A percentile compares a stretch with the other conserved stretches of the same genome.
phyloP scores from a whole-genome alignment of 92 coral and sea anemone genomes.

The Actinernus sp. region DNA sequence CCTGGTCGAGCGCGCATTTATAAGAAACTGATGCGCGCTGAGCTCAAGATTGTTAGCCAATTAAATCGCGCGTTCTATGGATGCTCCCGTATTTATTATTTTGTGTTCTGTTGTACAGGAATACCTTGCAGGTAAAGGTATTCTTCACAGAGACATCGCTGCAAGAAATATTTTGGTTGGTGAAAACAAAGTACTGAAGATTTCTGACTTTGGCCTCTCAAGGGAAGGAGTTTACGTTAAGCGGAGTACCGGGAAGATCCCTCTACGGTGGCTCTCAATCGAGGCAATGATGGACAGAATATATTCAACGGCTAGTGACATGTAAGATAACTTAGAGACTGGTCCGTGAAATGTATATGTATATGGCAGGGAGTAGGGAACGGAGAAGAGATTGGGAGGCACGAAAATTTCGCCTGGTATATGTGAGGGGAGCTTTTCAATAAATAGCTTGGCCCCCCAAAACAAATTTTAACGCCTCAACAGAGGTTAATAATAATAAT shows the following conservation, averaged over 20 bases:
- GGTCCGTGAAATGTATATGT: too few species aligned
- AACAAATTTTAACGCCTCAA: too few species aligned
- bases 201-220: constrained; percentile 96
- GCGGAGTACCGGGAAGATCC: constrained; percentile 92
- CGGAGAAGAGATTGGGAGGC: too few species aligned
- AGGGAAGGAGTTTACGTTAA: constrained; percentile 94
- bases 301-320: constrained; percentile 92
- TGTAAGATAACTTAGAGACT: constrained; percentile 57
- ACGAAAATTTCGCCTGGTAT: too few species aligned
- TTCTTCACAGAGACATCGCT: constrained; percentile 94
- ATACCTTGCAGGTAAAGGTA: constrained; percentile 81
- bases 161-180: constrained; percentile 97
- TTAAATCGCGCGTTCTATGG: too few species aligned
- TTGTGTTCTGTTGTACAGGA: constrained; percentile 47
- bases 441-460: too few species aligned
- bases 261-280: constrained; percentile 91
- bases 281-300: constrained; percentile 93
- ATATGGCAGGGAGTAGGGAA: too few species aligned
- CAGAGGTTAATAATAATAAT: too few species aligned
- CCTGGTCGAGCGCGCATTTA: too few species aligned
- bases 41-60: too few species aligned
- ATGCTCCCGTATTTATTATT: background rate
- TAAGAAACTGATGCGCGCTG: background rate
- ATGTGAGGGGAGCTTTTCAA: too few species aligned
- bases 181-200: constrained; percentile 82